phyloP scores from a whole-genome alignment of 2,888 invertebrate species.

The Acanthosoma haemorrhoidale region DNA sequence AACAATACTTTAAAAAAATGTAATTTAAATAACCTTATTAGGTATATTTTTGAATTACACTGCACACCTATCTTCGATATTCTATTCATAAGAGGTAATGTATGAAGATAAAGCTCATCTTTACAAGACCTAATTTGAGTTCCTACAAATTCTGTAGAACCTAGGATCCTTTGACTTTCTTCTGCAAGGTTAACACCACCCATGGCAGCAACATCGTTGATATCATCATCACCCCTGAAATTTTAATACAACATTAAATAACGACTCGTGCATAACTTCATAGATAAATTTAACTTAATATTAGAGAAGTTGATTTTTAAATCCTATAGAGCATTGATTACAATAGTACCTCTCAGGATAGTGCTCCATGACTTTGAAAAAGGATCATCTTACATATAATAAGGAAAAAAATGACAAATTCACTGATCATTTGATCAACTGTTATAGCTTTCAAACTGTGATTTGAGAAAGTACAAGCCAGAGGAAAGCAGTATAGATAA shows the following conservation, averaged over 20 bases:
- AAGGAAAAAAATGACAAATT: too few species aligned
- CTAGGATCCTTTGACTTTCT: conserved; percentile 89
- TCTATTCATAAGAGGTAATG: conserved; percentile 68
- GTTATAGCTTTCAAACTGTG: too few species aligned
- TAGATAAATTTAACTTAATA: too few species aligned
- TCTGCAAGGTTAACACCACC: conserved; percentile 96
- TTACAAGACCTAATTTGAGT: conserved; percentile 86
- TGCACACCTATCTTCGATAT: conserved; percentile 65
- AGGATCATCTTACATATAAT: too few species aligned
- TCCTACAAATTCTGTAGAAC: conserved; percentile 82
- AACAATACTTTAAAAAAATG: neutral
- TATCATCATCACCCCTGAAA: conserved; percentile 51
- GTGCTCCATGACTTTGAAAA: too few species aligned
- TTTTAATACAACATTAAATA: neutral
- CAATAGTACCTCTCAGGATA: too few species aligned
- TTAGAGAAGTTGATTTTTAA: too few species aligned
- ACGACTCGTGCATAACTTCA: neutral
- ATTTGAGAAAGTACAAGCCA: too few species aligned
- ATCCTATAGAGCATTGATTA: too few species aligned
- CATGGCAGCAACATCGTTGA: conserved; percentile 98
- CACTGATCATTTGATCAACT: too few species aligned
- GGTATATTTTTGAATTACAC: neutral
- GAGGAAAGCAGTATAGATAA: too few species aligned
- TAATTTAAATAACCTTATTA: neutral
- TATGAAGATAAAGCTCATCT: conserved; percentile 81